Evolutionary conservation across 2,797 vertebrate species (phyloP), one percentile per base, ranked within the genome.

Genomic region (Argya squamiceps): DNA sequence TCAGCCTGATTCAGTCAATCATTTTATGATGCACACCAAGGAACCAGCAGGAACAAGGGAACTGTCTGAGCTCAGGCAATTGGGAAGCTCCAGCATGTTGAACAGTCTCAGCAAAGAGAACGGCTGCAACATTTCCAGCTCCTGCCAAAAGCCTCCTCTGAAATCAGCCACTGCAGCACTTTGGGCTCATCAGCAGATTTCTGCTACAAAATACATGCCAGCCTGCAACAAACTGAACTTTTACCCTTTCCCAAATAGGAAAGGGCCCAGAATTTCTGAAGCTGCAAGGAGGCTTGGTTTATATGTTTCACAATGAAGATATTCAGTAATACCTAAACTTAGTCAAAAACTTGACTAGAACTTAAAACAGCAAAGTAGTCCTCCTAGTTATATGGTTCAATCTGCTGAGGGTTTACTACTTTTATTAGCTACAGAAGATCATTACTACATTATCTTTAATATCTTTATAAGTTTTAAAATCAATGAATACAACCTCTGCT

Each of bases 161-260:
- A 76, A 92, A 77, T 73, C 97, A 67, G 58, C 59, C 36, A 36
- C 90, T 34, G 75, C 95, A 68, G 59, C 79, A 56, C 73, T 75
- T 32, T 91, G 92, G 94, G 69, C 56, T 22, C 65, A 84, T 22
- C 86, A 89, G 37, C 44, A 63, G 6, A 58, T 39, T 73, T 65
- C 94, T 78, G 29, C 82, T 43, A 29, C 53, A 55, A 97, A 93
- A 89, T 50, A 44, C 64, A 32, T 3, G 17, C 75, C 93, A 24
- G 24, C 83, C 69, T 90, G 96, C 27, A 89, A 93, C 63, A 97
- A 97, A 89, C n/a, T 93, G 43, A 82, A 69, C 67, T 95, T 98
- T 89, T 98, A 99, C 68, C 99, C 99, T 10, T 99, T 99, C 93
- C 99, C 99, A 7, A 98, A 97, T 70, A 98, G 97, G 91, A 99